Conservation (phyloP, 2,888 invertebrate species). For the Eupeodes latifasciatus region DNA sequence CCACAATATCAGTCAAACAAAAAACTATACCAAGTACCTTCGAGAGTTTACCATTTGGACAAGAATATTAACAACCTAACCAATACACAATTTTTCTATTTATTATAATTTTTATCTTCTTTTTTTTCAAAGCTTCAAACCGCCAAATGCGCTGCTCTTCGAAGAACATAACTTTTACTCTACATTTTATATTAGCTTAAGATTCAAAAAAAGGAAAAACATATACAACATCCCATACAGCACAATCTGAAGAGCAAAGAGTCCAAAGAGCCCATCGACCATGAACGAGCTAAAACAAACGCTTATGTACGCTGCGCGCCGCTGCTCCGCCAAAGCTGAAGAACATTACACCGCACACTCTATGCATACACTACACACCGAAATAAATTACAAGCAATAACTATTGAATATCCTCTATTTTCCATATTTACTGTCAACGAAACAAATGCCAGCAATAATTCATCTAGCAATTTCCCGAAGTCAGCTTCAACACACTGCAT, state of each 20-base stretch:
- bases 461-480: slow-evolving; percentile 80
- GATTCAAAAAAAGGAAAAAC: not conserved
- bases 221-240: slow-evolving; percentile 60
- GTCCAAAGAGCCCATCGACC: too few relatives aligned
- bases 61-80: slow-evolving; percentile 45
- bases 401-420: slow-evolving; percentile 79
- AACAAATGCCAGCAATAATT: slow-evolving; percentile 84
- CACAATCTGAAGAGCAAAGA: slow-evolving; percentile 20
- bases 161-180: slow-evolving; percentile 34
- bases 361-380: slow-evolving; percentile 38
- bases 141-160: not conserved
- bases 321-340: not conserved
- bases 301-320: not conserved
- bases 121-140: slow-evolving; percentile 35
- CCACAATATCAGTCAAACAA: slow-evolving; percentile 57
- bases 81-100: slow-evolving; percentile 20
- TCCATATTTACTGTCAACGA: slow-evolving; percentile 84
- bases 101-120: slow-evolving; percentile 2
- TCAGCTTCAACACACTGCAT: not conserved
- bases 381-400: slow-evolving; percentile 74
- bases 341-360: slow-evolving; percentile 12
- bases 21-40: slow-evolving; percentile 4
- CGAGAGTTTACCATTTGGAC: slow-evolving; percentile 13
- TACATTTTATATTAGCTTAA: slow-evolving; percentile 13
- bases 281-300: not conserved